Conservation (phyloP, 2,888 invertebrate species). For the Trachelus iudaicus region DNA sequence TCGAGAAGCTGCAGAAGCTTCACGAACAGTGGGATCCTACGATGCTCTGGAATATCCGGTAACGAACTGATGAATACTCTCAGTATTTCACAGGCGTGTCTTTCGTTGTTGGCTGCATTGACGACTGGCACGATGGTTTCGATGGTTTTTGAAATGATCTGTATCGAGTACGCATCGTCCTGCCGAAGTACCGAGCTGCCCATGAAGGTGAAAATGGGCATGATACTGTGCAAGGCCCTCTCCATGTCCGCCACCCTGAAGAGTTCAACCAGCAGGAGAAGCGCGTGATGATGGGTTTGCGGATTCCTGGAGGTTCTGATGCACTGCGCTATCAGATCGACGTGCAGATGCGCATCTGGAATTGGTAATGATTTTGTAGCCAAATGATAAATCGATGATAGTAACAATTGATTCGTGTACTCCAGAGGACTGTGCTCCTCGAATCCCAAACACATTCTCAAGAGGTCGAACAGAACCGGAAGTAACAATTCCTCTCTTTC, state of each 20-base stretch:
- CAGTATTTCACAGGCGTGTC: conserved; percentile 74
- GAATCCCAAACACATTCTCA: conserved; percentile 82
- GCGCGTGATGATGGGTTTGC: conserved; percentile 94
- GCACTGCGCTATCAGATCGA: conserved; percentile 87
- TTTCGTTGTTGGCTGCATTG: conserved; percentile 58
- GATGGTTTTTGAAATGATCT: conserved; percentile 90
- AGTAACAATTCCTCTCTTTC: conserved; percentile 75
- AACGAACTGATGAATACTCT: conserved; percentile 93
- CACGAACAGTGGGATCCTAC: conserved; percentile 82
- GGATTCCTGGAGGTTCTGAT: conserved; percentile 92
- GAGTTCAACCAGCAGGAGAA: conserved; percentile 80
- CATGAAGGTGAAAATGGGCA: conserved; percentile 98
- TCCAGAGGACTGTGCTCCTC: conserved; percentile 87
- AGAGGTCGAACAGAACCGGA: conserved; percentile 80
- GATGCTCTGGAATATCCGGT: conserved; percentile 92
- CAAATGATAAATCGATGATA: conserved; percentile 78
- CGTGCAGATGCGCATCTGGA: conserved; percentile 70
- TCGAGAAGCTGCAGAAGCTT: conserved; percentile 82
- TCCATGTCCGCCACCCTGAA: conserved; percentile 54
- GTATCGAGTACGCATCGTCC: conserved; percentile 95
- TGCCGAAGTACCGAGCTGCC: conserved; percentile 92
- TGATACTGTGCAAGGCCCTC: conserved; percentile 82
- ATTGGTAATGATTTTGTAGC: conserved; percentile 49
- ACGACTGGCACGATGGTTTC: conserved; percentile 91
- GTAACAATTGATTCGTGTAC: conserved; percentile 87